Evolutionary conservation across 2,888 invertebrate species (phyloP).

Genomic region (Leptinotarsa peninsularis): DNA sequence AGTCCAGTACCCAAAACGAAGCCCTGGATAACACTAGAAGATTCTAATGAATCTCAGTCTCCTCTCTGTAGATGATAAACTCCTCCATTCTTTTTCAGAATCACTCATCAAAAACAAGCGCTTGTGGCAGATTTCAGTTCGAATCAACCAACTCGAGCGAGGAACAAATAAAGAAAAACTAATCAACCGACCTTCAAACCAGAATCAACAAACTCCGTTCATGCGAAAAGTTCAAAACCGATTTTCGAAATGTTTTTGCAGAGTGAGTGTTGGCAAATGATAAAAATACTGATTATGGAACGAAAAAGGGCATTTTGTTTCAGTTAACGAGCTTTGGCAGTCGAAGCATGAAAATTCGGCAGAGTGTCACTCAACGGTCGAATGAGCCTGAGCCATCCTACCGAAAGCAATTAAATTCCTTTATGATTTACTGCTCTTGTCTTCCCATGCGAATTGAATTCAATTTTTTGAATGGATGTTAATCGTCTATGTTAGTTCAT

Average conservation of each 20-base stretch:
- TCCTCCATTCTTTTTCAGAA: not conserved
- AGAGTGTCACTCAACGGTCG: conserved; percentile 50
- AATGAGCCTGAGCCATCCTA: conserved; percentile 49
- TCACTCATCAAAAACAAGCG: not conserved
- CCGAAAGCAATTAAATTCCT: conserved; percentile 44
- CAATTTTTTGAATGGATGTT: not conserved
- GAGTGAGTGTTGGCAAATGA: conserved; percentile 23
- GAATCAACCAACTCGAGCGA: not conserved
- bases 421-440: conserved; percentile 34
- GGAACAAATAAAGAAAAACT: not conserved
- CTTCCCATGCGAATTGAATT: conserved; percentile 20
- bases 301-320: conserved; percentile 24
- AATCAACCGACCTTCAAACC: not conserved
- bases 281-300: conserved; percentile 28
- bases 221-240: not conserved
- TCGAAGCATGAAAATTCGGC: conserved; percentile 50
- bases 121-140: not conserved
- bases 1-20: too few species aligned
- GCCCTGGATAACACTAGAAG: too few species aligned
- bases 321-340: conserved; percentile 44
- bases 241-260: not conserved
- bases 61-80: too few species aligned
- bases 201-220: conserved; percentile 8
- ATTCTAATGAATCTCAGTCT: too few species aligned
- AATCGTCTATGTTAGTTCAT: too few species aligned